Base-by-base conservation (phyloP, 1,140 invertebrate species). In the Lordiphosa stackelbergi region DNA sequence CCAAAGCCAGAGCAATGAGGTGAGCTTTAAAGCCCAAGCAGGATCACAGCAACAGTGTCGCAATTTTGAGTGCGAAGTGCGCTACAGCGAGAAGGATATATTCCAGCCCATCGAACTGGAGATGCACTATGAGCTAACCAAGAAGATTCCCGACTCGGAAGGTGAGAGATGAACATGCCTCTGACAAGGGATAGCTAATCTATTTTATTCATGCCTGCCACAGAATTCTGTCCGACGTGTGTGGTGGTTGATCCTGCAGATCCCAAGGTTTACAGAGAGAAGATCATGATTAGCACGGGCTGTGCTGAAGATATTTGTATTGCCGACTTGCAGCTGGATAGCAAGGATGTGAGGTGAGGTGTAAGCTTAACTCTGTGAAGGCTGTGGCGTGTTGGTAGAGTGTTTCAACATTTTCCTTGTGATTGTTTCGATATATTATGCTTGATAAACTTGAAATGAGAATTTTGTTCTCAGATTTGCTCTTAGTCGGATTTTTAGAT, bases 81-180 rank as follows among this genome's bases (percentile, higher is more conserved):
- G 73, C 7, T 78, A 77, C 49, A 86, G 64, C 36, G 73, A 73
- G 34, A 78, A 75, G 40, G 88, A 89, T 13, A 88, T 88, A 11
- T 89, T 88, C 55, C 83, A 85, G 16, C 88, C 88, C 43, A 87
- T 88, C 13, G 83, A 88, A 7, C 58, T 89, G 48, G 77, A 88
- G 38, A 81, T 88, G 74, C 74, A 83, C 45, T 88, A 88, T 41
- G 71, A 87, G 13, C 28, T 88, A 7, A 73, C 72, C 9, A 68
- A 87, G 13, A 73, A 68, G 37, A 55, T 88, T 16, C 86, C 85
- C 4, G 60, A 86, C 13, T 68, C 73, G 0, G 71, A 85, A 35
- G 74, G 84, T 85, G 37, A 73, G 61, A 19, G 8, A 13, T 0
- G 16, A 4, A 3, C 8, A n/a, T 28, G 7, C 3, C 24, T 31